Conservation (phyloP, 2,888 invertebrate genomes). For the Conchocele bisecta region DNA sequence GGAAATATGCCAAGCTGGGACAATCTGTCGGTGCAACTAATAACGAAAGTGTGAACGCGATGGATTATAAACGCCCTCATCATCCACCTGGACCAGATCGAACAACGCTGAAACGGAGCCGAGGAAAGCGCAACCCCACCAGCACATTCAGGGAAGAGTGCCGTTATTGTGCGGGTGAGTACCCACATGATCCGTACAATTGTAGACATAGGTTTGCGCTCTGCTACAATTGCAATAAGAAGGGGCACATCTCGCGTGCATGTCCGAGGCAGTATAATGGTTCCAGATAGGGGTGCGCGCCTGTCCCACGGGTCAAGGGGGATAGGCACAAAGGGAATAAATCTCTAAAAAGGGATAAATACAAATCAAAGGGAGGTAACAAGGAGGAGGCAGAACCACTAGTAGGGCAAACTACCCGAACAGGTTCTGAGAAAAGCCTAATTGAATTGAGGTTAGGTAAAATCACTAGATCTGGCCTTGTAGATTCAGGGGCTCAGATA, state of each 20-base stretch:
- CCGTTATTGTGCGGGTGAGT: too few relatives aligned
- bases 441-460: neutral
- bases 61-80: too few relatives aligned
- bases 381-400: neutral
- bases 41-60: too few relatives aligned
- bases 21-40: too few relatives aligned
- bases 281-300: neutral
- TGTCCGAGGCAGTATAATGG: neutral
- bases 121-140: too few relatives aligned
- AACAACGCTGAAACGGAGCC: too few relatives aligned
- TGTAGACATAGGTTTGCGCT: too few relatives aligned
- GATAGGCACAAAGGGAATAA: neutral
- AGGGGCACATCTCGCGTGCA: neutral
- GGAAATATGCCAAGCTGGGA: slow-evolving; percentile 1
- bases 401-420: neutral
- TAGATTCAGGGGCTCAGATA: neutral
- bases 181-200: too few relatives aligned
- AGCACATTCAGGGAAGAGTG: too few relatives aligned
- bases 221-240: neutral
- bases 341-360: neutral
- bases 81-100: too few relatives aligned
- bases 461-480: neutral
- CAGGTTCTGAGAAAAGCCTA: neutral
- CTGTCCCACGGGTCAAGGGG: neutral
- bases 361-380: neutral